Evolutionary conservation across 2,797 vertebrate species (phyloP), one percentile per base, ranked within the genome.

Genomic region (Pantherophis alleghaniensis): DNA sequence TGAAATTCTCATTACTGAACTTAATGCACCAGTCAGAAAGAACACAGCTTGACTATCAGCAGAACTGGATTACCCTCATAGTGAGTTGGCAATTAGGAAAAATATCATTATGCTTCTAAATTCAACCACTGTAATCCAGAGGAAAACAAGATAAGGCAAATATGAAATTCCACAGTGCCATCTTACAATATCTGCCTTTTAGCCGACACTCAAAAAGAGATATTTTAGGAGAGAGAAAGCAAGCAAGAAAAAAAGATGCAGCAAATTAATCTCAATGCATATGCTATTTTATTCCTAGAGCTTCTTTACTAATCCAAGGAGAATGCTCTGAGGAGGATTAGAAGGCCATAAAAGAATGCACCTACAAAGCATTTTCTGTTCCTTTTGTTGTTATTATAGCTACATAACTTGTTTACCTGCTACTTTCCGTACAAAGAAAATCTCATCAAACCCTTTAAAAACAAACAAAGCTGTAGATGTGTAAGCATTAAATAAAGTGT

Each of bases 1-100:
- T 92, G 92, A 91, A 9, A 93, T 93, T 37, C 91, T 56, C 94
- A 95, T 96, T 95, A 95, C 94, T 96, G 56, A 61, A 96, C 90
- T 86, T 96, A 96, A 92, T 94, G 87, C 37, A 86, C 91, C 90
- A 96, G 87, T 51, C 92, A 94, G 93, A 94, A 95, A 95, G 93
- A 97, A 20, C 95, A 95, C 93, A 96, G 94, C 94, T 96, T 96
- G 95, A 95, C 74, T 95, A 93, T 95, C 95, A 95, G 92, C 96
- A 96, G 87, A 91, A 89, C 95, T 96, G 96, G 95, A 95, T 96
- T 95, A 91, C 87, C 94, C 95, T 90, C 94, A 94, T 94, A 89
- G 79, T 95, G 93, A 89, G 94, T 91, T 97, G 93, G 91, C 93
- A 96, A 91, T 94, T 95, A 95, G 91, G 16, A 94, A 86, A 92